Percentiles rank a stretch among this genome's conserved stretches.
phyloP scores from a whole-genome alignment of 2,888 invertebrate genomes.

The Chymomyza caudatula region DNA sequence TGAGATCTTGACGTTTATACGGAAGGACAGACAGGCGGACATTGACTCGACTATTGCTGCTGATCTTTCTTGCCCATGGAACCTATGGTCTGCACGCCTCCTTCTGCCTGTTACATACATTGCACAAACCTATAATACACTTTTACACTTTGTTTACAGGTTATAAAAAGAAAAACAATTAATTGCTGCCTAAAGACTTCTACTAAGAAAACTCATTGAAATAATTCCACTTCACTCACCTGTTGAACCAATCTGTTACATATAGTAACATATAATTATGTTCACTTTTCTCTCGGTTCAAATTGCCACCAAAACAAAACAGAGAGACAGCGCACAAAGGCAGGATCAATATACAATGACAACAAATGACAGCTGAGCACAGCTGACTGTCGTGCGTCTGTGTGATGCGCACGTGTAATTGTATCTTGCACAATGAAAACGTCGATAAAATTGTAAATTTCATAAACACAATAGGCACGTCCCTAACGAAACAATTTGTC shows the following conservation, averaged over 20 bases:
- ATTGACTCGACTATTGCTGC: no score
- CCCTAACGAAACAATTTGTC: not conserved
- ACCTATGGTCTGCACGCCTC: no score
- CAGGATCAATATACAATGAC: slow-evolving; percentile 53
- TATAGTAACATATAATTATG: not conserved
- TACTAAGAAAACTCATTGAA: not conserved
- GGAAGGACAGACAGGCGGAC: no score
- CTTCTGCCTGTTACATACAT: no score
- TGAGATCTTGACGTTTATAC: no score
- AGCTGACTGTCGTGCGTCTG: slow-evolving; percentile 45
- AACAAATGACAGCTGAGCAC: slow-evolving; percentile 64
- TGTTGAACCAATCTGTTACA: slow-evolving; percentile 40
- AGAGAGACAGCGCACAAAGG: slow-evolving; percentile 18
- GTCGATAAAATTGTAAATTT: slow-evolving; percentile 39
- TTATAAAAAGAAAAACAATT: slow-evolving; percentile 10
- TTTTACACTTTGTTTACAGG: no score
- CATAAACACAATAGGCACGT: slow-evolving; percentile 4
- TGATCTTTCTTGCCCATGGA: no score
- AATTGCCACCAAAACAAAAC: slow-evolving; percentile 37
- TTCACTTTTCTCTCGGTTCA: not conserved
- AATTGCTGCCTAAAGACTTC: not conserved
- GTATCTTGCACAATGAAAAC: slow-evolving; percentile 39
- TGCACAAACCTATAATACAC: no score
- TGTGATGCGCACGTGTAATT: slow-evolving; percentile 36
- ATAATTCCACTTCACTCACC: slow-evolving; percentile 37